Evolutionary conservation across 2,888 invertebrate genomes (phyloP), one percentile per base, ranked within the genome.

Genomic region (Cetonia aurata): DNA sequence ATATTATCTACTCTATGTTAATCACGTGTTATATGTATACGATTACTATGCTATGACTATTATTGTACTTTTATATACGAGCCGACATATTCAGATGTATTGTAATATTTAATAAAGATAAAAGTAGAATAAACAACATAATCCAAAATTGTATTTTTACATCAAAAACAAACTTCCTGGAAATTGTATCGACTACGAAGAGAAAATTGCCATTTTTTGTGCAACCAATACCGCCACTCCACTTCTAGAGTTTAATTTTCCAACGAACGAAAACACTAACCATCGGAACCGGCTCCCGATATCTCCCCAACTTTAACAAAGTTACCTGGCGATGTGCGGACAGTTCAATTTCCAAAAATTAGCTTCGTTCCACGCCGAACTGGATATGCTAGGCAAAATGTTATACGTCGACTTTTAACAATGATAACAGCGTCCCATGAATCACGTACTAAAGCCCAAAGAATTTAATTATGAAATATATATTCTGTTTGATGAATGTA

Each of bases 281-380:
- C 33, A 41, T 10, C 8, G 37, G 10, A 10, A 9, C 52, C 55
- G 2, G 37, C 37, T 3, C 13, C 1, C 6, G n/a, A 13, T 31
- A 53, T 31, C n/a, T 31, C 31, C 31, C 8, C 55, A 55, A 56
- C 15, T 56, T 19, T 55, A 55, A 55, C 55, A 55, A 55, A 33
- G 55, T 55, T 55, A 56, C 33, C 33, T 37, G 31, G 17, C 15
- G 12, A 4, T 13, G n/a, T 13, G 53, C 33, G 31, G 19, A 3
- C 33, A 9, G 55, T 33, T 15, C 55, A 56, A 56, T 56, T 56
- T 56, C n/a, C 15, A 56, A 56, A 56, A 56, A 56, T 56, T 56
- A 13, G 55, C 55, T 56, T 37, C 55, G 15, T 33, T 56, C 37
- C 12, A 33, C 37, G 55, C 37, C 17, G 37, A 56, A 56, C 37